Base-by-base conservation (phyloP, 2,888 invertebrate genomes). In the Muscina levida region DNA sequence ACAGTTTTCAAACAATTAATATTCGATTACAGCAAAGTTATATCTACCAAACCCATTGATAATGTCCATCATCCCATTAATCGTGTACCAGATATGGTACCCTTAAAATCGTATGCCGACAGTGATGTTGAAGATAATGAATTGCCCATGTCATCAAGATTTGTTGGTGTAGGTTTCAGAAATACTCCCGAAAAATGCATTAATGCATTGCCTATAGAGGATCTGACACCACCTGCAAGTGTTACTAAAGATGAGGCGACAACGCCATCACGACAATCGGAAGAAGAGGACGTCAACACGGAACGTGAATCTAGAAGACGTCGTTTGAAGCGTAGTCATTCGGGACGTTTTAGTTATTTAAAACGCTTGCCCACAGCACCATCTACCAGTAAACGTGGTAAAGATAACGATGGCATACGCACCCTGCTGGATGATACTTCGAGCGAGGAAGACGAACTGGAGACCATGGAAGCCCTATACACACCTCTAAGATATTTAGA, bases 401-500 rank as follows among this genome's bases (percentile, higher is more conserved):
- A 71, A 65, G 82, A 82, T 42, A 70, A 68, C 57, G 74, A 44
- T 31, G 77, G 71, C 6, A 67, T 81, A 71, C 84, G 82, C 17
- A 79, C 82, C 6, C 73, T 83, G 13, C 57, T 83, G 17, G 72
- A 82, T 53, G 82, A 82, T 73, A 80, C 79, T 66, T 82, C 77
- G n/a, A 84, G 82, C 46, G 83, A 83, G 44, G 83, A 84, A 62
- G 84, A 78, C 65, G 83, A 75, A 24, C 65, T 81, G 37, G 79
- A 72, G 76, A 67, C 68, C 48, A 79, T 74, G 81, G 51, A 77
- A 68, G 53, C 66, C 5, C 74, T 82, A 3, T 86, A 84, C 48
- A 84, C 84, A 10, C 77, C 84, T 4, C 71, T 86, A 24, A 71
- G 78, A 24, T 86, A 86, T 67, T 82, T 86, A 11, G 84, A 85